Percentiles rank a stretch among this genome's conserved stretches.
phyloP scores from a whole-genome alignment of 2,113 vertebrate genomes.

The Hemiprocne comata region DNA sequence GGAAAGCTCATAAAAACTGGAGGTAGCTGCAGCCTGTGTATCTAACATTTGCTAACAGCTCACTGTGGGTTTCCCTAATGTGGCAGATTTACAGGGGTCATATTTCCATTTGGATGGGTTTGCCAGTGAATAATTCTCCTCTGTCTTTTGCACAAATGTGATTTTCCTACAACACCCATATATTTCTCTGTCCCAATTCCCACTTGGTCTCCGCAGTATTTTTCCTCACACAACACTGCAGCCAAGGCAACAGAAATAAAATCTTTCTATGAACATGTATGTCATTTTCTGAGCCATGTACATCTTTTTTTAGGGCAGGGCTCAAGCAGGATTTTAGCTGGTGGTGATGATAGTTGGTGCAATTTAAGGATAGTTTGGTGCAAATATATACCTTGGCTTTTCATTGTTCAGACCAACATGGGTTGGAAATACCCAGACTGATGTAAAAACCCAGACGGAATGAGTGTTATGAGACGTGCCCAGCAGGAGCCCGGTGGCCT shows the following conservation, averaged over 20 bases:
- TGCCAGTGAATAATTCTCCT: conserved; percentile 26
- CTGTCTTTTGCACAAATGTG: neutral
- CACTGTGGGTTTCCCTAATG: neutral
- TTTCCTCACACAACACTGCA: conserved; percentile 30
- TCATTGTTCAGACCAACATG: neutral
- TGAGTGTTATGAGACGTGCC: neutral
- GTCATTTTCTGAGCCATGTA: neutral
- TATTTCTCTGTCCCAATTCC: neutral
- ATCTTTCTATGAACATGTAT: neutral
- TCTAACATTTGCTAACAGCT: neutral
- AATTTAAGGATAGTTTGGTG: neutral
- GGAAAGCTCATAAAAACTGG: conserved; percentile 30
- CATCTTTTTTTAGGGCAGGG: neutral
- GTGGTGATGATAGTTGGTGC: neutral
- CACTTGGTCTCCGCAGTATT: neutral
- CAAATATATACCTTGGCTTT: neutral
- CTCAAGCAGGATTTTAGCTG: neutral
- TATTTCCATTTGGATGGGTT: conserved; percentile 35
- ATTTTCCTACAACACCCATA: conserved; percentile 5
- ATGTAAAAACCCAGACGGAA: neutral
- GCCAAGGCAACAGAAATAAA: conserved; percentile 55
- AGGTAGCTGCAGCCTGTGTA: conserved; percentile 4
- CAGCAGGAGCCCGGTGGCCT: neutral
- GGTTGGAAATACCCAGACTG: neutral
- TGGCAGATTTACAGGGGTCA: conserved; percentile 36